Evolutionary conservation across 2,888 invertebrate genomes (phyloP).

Genomic region (Melinaea menophilus): DNA sequence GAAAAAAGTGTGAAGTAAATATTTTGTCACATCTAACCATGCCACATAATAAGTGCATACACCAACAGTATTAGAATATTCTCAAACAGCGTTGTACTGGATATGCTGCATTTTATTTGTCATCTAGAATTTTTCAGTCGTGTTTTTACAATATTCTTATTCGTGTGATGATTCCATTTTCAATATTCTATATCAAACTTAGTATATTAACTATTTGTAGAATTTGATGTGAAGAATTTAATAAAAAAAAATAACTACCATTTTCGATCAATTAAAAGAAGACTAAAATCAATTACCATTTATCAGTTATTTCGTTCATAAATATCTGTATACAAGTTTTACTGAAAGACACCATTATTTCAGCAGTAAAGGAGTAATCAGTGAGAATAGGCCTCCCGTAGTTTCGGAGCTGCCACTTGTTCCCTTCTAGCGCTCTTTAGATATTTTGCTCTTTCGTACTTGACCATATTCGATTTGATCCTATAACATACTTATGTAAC

Average conservation of each 20-base stretch:
- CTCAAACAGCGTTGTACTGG: neutral
- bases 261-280: too few species aligned
- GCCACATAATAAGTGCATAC: neutral
- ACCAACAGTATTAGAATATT: neutral
- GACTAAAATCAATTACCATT: too few species aligned
- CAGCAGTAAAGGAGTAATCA: slow-evolving; percentile 44
- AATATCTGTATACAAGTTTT: neutral
- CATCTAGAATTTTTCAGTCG: too few species aligned
- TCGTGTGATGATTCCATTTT: too few species aligned
- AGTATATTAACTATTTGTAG: too few species aligned
- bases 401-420: slow-evolving; percentile 48
- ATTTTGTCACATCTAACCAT: neutral
- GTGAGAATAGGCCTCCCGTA: slow-evolving; percentile 55
- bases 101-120: neutral
- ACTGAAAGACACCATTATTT: slow-evolving; percentile 1
- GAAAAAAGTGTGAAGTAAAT: neutral
- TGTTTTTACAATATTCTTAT: neutral
- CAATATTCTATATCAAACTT: too few species aligned
- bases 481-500: slow-evolving; percentile 11
- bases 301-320: neutral
- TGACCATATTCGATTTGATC: slow-evolving; percentile 27
- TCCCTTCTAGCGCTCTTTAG: slow-evolving; percentile 50
- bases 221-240: too few species aligned
- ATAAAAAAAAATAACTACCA: too few species aligned
- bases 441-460: slow-evolving; percentile 34